A percentile compares a stretch with the other conserved stretches of the same genome.
These are phyloP conservation scores for Mesorhabditis sp. DNA, from an alignment of 2,888 invertebrate species.

Conservation along the genomic window DNA sequence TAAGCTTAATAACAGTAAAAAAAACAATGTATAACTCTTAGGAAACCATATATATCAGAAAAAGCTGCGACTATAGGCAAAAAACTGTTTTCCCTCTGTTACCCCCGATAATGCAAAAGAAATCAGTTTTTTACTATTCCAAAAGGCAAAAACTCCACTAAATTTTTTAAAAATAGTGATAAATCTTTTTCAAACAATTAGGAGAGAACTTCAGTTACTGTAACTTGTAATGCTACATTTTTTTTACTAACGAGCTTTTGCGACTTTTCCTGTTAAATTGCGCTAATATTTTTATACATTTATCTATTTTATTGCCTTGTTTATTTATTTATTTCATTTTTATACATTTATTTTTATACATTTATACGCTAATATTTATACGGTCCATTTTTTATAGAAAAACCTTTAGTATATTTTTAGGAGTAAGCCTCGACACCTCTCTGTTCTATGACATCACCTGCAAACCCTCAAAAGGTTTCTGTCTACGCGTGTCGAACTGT, in stretches of 20 bases:
- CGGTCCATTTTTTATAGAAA: not conserved
- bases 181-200: not conserved
- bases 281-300: too few relatives aligned
- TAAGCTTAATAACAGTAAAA: too few relatives aligned
- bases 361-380: too few relatives aligned
- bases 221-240: not conserved
- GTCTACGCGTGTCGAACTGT: constrained; percentile 50
- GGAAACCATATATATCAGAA: too few relatives aligned
- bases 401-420: constrained; percentile 18
- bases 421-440: constrained; percentile 42
- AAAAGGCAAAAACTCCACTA: not conserved
- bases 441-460: constrained; percentile 53
- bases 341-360: too few relatives aligned
- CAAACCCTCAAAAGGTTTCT: constrained; percentile 39
- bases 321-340: too few relatives aligned
- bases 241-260: not conserved
- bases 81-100: too few relatives aligned
- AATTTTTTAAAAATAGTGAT: not conserved
- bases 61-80: too few relatives aligned
- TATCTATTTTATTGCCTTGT: too few relatives aligned
- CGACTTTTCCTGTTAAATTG: too few relatives aligned
- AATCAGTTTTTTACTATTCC: not conserved
- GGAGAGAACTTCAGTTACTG: not conserved
- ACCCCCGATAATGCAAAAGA: not conserved
- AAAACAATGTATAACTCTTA: too few relatives aligned